Base-by-base conservation (phyloP, 1,140 invertebrate species). In the Nymphalis io region DNA sequence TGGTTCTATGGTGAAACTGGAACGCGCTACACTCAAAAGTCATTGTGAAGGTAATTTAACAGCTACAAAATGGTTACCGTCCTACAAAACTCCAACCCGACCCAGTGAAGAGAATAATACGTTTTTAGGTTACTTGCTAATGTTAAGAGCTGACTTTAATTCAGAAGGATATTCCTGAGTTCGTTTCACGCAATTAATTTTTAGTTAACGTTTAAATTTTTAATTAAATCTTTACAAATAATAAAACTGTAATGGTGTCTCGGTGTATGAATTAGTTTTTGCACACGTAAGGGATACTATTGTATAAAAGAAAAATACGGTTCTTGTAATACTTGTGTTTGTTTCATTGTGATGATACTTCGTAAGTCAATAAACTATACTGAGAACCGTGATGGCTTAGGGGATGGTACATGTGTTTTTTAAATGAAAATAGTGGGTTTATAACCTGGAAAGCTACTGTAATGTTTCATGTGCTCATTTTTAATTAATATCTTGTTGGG, bases 11-110 rank as follows among this genome's bases (percentile, higher is more conserved):
- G 66, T 61, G 48, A 61, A 71, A 71, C 62, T 71, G 58, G 69
- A 48, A 53, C 69, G 58, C 59, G 33, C 33, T 55, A 55, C 51
- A 63, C 57, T 69, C 61, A 51, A 61, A 51, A 66, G 46, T 61
- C 58, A 61, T 73, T 70, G 72, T 62, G 33, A 38, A 65, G 72
- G 58, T 70, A 73, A 73, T 73, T 73, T 73, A 64, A 64, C 62
- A 60, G 61, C 57, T 66, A 42, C 55, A 70, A 51, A 58, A 27
- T 53, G 23, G n/a, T 58, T 39, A 42, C 40, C 27, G 66, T 44
- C 67, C 53, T 62, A 70, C 68, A 62, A 55, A 63, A 57, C 39
- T 65, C 57, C 18, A 46, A 57, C 39, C 39, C 62, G 68, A 65
- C 67, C 72, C 55, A 58, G 60, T 53, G 55, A 46, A 55, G 59